Percentiles rank a stretch among this genome's conserved stretches.
phyloP scores from a whole-genome alignment of 2,113 vertebrate species.

The Orcinus orca region DNA sequence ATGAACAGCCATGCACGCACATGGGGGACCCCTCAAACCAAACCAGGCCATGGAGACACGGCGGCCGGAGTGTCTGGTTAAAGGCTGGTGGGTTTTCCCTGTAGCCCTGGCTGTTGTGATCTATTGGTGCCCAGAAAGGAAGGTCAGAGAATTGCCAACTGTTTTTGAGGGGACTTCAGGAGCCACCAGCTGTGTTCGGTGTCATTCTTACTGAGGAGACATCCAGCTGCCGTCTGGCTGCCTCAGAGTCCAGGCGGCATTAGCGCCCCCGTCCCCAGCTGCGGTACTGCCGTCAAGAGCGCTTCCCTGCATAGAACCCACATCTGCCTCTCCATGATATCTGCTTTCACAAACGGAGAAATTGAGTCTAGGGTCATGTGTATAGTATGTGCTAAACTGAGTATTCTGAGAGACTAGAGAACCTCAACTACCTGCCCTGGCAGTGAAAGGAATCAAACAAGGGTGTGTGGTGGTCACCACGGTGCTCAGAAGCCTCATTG shows the following conservation, averaged over 20 bases:
- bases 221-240: neutral
- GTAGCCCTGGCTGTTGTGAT: neutral
- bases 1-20: neutral
- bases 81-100: neutral
- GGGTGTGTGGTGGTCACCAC: neutral
- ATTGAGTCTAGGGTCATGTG: neutral
- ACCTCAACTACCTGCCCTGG: neutral
- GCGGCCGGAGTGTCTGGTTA: neutral
- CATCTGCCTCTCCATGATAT: neutral
- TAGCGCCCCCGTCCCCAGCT: neutral
- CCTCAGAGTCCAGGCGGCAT: neutral
- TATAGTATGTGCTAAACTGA: neutral
- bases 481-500: accelerated
- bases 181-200: neutral
- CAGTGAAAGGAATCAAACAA: neutral
- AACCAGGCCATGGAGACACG: neutral
- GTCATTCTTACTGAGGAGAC: neutral
- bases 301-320: neutral
- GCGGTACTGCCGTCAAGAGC: neutral
- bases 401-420: neutral
- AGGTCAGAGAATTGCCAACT: neutral
- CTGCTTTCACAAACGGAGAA: neutral
- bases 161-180: neutral
- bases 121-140: neutral
- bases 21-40: neutral